phyloP scores from a whole-genome alignment of 2,888 invertebrate genomes.

The Coelopa pilipes region DNA sequence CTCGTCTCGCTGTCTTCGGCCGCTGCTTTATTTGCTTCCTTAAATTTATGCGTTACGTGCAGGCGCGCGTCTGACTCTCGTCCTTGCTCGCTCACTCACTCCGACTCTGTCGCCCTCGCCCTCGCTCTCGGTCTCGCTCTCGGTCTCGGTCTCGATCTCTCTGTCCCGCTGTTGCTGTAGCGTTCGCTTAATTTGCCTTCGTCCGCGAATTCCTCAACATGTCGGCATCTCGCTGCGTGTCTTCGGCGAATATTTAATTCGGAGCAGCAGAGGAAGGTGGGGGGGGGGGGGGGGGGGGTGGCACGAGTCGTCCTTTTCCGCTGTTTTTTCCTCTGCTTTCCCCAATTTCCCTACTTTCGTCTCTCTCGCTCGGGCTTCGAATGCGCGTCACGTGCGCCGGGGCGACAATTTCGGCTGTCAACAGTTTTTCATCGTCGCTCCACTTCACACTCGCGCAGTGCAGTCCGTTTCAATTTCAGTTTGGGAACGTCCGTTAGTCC shows the following conservation, averaged over 20 bases:
- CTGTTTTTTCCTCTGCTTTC: slow-evolving; percentile 30
- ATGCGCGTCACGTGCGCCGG: slow-evolving; percentile 41
- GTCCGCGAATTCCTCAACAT: slow-evolving; percentile 20
- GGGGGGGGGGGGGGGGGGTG: too few species aligned
- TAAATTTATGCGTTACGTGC: slow-evolving; percentile 32
- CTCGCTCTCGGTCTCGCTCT: background rate
- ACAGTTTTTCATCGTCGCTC: slow-evolving; percentile 12
- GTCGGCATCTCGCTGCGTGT: slow-evolving; percentile 10
- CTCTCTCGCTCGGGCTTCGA: slow-evolving; percentile 43
- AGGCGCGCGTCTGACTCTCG: slow-evolving; percentile 2
- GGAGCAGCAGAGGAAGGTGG: too few species aligned
- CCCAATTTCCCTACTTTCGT: slow-evolving; percentile 24
- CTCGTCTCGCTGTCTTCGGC: too few species aligned
- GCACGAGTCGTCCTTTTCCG: background rate
- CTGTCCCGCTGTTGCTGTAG: too few species aligned
- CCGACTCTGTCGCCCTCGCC: background rate
- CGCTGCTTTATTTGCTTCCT: slow-evolving; percentile 19
- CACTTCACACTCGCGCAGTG: slow-evolving; percentile 28
- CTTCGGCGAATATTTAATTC: too few species aligned
- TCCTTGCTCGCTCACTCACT: background rate
- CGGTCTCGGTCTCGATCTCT: background rate
- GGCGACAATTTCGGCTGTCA: slow-evolving; percentile 32
- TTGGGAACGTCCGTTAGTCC: background rate
- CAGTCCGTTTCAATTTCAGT: slow-evolving; percentile 49
- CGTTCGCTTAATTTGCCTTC: slow-evolving; percentile 4